A percentile compares a stretch with the other conserved stretches of the same genome.
Conservation (phyloP, 2,797 vertebrate species). For the Microcaecilia unicolor region DNA sequence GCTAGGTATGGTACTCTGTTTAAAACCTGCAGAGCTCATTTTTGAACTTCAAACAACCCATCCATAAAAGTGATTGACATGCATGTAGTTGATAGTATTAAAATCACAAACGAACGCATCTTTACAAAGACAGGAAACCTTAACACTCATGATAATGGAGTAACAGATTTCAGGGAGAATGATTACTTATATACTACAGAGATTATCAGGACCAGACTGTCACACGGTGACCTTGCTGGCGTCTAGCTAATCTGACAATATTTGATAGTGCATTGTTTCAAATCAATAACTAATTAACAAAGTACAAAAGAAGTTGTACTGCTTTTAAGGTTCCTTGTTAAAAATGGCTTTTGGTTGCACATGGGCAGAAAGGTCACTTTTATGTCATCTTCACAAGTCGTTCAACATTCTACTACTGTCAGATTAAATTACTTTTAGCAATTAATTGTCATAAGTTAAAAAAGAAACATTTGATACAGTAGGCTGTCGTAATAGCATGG, state of each 20-base stretch:
- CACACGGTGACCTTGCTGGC: slow-evolving; percentile 75
- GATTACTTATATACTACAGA: slow-evolving; percentile 42
- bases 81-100: slow-evolving; percentile 22
- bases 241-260: slow-evolving; percentile 84
- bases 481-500: slow-evolving; percentile 61
- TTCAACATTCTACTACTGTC: slow-evolving; percentile 81
- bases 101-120: slow-evolving; percentile 41
- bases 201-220: slow-evolving; percentile 70
- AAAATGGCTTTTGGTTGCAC: slow-evolving; percentile 76
- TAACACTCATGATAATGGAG: slow-evolving; percentile 55
- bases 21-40: slow-evolving; percentile 12
- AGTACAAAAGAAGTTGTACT: slow-evolving; percentile 93
- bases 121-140: slow-evolving; percentile 42
- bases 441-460: slow-evolving; percentile 93
- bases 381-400: slow-evolving; percentile 84
- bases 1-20: slow-evolving; percentile 10
- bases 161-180: slow-evolving; percentile 51
- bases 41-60: slow-evolving; percentile 21
- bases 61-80: slow-evolving; percentile 17
- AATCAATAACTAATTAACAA: slow-evolving; percentile 99
- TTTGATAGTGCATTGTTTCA: slow-evolving; percentile 96
- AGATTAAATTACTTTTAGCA: slow-evolving; percentile 94
- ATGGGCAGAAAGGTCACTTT: slow-evolving; percentile 86
- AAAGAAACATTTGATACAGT: slow-evolving; percentile 62
- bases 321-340: slow-evolving; percentile 83